Base-by-base conservation (phyloP, 2,888 invertebrate species). In the Hyppa rectilinea region DNA sequence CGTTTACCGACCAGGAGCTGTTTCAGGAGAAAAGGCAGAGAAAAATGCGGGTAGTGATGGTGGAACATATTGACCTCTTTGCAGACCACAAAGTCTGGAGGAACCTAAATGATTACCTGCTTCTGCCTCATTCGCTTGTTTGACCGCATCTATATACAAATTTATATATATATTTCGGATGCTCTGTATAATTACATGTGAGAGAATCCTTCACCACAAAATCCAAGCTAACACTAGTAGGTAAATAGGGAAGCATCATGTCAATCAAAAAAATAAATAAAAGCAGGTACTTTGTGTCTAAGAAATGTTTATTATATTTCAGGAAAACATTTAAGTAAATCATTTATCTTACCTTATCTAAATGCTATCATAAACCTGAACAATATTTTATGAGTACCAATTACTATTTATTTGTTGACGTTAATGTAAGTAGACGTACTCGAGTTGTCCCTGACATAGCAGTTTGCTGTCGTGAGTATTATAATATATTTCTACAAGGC, bases 331-430 rank as follows among this genome's bases (percentile, higher is more conserved):
- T 58, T 34, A 66, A 77, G 71, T 77, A 68, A 67, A 63, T 77
- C 67, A 81, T 73, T 88, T 88, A 88, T 88, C 88, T 26, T 6
- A 58, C 61, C 60, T 73, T 87, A 87, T 87, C 87, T 81, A 68
- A 53, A 36, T 71, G 65, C 70, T 73, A 82, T 82, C 77, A 68
- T 45, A 61, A 64, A 53, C 52, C 47, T 59, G 47, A 68, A 60
- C 29, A 65, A 68, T 36, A 59, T 58, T 77, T 72, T 66, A 73
- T 80, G 59, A 62, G n/a, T 47, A 70, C 26, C 31, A 66, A 70
- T 74, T 70, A 71, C 26, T 62, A 62, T 45, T 52, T 74, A 73
- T 59, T 60, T 71, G 45, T 71, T 36, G 50, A 49, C 52, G n/a
- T n/a, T 64, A 52, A 26, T 26, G 66, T 73, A 60, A 62, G 55